A percentile compares a stretch with the other conserved stretches of the same genome.
Conservation (phyloP, 2,888 invertebrate genomes). For the Cheilosia scutellata region DNA sequence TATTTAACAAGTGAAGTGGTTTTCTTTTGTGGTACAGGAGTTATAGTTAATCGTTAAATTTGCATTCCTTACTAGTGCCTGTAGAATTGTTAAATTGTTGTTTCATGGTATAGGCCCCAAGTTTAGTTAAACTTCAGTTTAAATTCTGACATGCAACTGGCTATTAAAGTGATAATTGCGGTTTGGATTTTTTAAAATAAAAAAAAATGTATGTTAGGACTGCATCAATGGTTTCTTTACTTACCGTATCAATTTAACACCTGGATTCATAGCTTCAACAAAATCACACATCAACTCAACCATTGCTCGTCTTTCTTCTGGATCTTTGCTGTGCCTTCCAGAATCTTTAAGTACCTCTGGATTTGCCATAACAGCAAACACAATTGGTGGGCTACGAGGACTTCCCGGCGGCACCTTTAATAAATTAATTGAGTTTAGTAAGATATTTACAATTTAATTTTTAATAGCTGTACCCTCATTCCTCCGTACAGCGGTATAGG, state of each 20-base stretch:
- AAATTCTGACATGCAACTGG: too few species aligned
- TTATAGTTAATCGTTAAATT: too few species aligned
- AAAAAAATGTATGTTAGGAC: too few species aligned
- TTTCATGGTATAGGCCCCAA: too few species aligned
- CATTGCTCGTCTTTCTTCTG: constrained; percentile 88
- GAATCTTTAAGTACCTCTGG: constrained; percentile 89
- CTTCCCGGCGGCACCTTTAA: constrained; percentile 86
- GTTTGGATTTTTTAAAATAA: too few species aligned
- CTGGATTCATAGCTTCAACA: constrained; percentile 90
- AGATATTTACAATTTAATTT: not conserved
- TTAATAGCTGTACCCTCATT: constrained; percentile 86
- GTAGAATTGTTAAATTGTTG: too few species aligned
- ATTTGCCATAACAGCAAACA: constrained; percentile 90
- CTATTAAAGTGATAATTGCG: too few species aligned
- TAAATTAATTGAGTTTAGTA: constrained; percentile 23
- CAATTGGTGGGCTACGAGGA: constrained; percentile 87
- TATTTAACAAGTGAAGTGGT: too few species aligned
- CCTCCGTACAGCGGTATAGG: constrained; percentile 90
- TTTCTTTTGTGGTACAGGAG: too few species aligned
- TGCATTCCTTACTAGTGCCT: too few species aligned
- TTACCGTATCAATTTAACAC: constrained; percentile 86
- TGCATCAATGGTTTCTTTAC: constrained; percentile 42
- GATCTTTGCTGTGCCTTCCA: constrained; percentile 88
- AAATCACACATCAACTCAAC: constrained; percentile 89
- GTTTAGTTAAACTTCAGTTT: too few species aligned